These are phyloP conservation scores for Pangasius larnaudii DNA, from an alignment of 2,797 vertebrate genomes.

Conservation along the genomic window DNA sequence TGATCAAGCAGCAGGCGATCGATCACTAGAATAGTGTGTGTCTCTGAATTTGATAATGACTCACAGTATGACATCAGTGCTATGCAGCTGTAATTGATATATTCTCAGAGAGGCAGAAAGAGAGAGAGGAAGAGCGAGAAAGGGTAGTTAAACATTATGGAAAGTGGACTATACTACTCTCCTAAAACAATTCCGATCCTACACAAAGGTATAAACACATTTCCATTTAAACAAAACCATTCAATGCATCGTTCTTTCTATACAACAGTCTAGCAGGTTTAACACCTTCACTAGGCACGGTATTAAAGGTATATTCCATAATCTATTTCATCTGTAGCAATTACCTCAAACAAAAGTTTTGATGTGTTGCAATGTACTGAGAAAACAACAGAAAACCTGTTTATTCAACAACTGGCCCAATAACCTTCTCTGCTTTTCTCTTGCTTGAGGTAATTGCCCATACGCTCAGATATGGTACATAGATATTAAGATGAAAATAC, in stretches of 20 bases:
- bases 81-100: slow-evolving; percentile 78
- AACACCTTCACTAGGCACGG: neutral
- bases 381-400: neutral
- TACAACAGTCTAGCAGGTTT: neutral
- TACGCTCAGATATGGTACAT: neutral
- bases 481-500: neutral
- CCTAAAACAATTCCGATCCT: neutral
- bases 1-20: slow-evolving; percentile 80
- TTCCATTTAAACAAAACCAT: neutral
- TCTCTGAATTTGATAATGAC: slow-evolving; percentile 81
- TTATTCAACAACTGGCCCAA: neutral
- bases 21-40: slow-evolving; percentile 78
- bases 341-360: neutral
- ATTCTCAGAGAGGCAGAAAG: slow-evolving; percentile 63
- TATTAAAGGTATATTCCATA: neutral
- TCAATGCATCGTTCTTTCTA: neutral
- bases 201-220: neutral
- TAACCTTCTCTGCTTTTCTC: neutral
- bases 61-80: slow-evolving; percentile 77
- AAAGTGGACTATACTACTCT: neutral
- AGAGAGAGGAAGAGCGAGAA: neutral
- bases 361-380: neutral
- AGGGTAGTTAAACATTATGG: slow-evolving; percentile 34
- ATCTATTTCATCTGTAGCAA: neutral
- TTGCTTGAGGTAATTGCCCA: neutral